Evolutionary conservation across 2,888 invertebrate species (phyloP).

Genomic region (Corbicula japonica): DNA sequence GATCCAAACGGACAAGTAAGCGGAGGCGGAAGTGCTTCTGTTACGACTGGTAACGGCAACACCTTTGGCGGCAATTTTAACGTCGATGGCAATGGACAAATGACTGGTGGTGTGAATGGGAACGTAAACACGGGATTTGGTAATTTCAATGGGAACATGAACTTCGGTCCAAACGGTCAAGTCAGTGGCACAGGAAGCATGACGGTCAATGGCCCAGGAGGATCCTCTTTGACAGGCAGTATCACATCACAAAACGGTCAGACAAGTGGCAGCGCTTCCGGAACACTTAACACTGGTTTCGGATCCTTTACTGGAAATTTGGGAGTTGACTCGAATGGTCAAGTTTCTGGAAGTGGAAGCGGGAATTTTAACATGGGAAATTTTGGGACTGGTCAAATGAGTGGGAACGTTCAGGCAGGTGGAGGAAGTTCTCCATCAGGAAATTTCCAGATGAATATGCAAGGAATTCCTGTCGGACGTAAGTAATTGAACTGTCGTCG

Average conservation of each 20-base stretch:
- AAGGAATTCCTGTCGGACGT: conserved; percentile 14
- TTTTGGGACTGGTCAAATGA: neutral
- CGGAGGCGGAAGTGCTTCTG: neutral
- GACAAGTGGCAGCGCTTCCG: neutral
- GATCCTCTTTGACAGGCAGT: neutral
- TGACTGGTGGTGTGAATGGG: conserved; percentile 36
- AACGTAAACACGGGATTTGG: conserved; percentile 14
- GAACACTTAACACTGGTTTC: neutral
- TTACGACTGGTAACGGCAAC: neutral
- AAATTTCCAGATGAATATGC: neutral
- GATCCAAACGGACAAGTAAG: neutral
- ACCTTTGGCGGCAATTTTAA: conserved; percentile 22
- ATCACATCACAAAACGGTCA: neutral
- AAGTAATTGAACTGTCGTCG: too few relatives aligned
- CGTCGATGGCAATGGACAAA: conserved; percentile 39
- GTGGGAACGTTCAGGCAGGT: neutral
- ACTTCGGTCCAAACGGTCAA: conserved; percentile 23
- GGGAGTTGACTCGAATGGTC: conserved; percentile 4
- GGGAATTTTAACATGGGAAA: neutral
- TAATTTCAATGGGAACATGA: conserved; percentile 12
- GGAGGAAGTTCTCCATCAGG: neutral
- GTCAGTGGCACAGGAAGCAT: conserved; percentile 6
- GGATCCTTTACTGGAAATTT: conserved; percentile 19
- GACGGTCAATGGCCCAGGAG: neutral
- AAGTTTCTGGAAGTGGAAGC: neutral